phyloP scores from a whole-genome alignment of 2,113 vertebrate genomes.

The Rhinogobius similis region DNA sequence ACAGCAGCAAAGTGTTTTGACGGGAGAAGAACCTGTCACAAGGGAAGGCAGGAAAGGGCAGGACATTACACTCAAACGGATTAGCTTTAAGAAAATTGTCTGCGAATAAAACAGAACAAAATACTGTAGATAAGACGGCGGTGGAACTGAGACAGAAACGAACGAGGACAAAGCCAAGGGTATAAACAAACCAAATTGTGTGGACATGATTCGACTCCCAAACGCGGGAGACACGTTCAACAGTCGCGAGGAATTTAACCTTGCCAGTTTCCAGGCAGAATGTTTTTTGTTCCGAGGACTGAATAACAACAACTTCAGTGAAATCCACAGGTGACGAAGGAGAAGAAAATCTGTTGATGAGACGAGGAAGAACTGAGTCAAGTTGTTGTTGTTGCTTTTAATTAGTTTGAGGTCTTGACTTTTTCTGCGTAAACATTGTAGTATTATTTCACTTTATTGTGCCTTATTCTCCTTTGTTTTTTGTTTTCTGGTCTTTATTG shows the following conservation, averaged over 20 bases:
- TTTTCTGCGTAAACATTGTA: too few relatives aligned
- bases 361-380: not conserved
- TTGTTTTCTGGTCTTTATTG: too few relatives aligned
- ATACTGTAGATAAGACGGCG: not conserved
- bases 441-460: too few relatives aligned
- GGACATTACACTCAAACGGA: not conserved
- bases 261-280: conserved; percentile 2
- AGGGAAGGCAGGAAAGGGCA: not conserved
- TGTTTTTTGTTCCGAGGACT: not conserved
- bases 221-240: not conserved
- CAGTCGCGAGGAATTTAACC: not conserved
- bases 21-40: not conserved
- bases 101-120: not conserved
- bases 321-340: not conserved
- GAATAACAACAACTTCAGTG: not conserved
- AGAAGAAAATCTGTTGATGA: not conserved
- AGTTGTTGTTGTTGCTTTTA: too few relatives aligned
- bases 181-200: conserved; percentile 4
- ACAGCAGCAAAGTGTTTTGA: not conserved
- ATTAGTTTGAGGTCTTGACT: too few relatives aligned
- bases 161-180: not conserved
- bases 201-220: not conserved
- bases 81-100: not conserved
- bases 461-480: too few relatives aligned
- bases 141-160: not conserved